Percentiles rank a stretch among this genome's conserved stretches.
Conservation (phyloP, 2,113 vertebrate genomes). For the Pontoporia blainvillei region DNA sequence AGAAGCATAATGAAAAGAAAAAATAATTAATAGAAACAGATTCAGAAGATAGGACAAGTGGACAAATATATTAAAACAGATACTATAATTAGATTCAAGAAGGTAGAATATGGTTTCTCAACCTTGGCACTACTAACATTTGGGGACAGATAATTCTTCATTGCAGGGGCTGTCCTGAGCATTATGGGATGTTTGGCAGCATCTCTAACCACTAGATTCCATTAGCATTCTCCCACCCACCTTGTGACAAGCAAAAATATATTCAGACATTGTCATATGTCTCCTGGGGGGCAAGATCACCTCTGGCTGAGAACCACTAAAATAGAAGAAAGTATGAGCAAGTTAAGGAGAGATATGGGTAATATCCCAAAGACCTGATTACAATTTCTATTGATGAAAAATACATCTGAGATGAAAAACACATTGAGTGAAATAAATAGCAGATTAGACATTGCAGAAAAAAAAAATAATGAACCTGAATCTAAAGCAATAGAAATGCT, state of each 20-base stretch:
- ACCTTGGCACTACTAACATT: neutral
- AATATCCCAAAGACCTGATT: neutral
- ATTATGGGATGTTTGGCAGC: neutral
- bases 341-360: neutral
- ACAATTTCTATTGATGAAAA: neutral
- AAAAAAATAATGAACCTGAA: neutral
- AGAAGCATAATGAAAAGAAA: neutral
- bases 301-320: neutral
- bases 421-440: neutral
- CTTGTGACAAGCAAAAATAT: neutral
- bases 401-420: neutral
- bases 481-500: neutral
- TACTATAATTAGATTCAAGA: neutral
- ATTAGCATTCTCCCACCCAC: neutral
- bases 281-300: neutral
- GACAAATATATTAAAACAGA: neutral
- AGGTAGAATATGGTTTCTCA: neutral
- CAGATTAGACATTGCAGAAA: neutral
- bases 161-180: neutral
- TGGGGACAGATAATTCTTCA: neutral
- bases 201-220: neutral
- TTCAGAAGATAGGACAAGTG: neutral
- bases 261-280: neutral
- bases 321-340: neutral
- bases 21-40: neutral